These are phyloP conservation scores for Hirtodrosophila cameraria DNA, from an alignment of 2,888 invertebrate species.

Conservation along the genomic window DNA sequence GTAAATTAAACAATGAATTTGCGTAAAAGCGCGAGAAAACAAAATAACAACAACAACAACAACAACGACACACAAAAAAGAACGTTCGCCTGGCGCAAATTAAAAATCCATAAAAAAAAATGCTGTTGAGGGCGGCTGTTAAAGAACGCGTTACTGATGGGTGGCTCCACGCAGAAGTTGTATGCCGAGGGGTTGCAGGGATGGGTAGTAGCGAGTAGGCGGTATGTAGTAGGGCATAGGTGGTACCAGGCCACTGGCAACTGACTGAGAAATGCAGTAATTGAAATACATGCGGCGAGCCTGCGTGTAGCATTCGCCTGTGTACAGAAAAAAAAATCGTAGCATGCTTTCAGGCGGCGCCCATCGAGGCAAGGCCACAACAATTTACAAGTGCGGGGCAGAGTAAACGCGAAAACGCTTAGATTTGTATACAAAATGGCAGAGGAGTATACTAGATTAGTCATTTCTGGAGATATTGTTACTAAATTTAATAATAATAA, in stretches of 20 bases:
- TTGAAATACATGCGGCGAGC: slow-evolving; percentile 74
- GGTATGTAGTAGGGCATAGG: too few species aligned
- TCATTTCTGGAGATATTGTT: background rate
- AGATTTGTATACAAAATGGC: background rate
- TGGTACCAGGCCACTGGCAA: slow-evolving; percentile 15
- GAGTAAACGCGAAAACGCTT: slow-evolving; percentile 10
- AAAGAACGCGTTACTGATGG: slow-evolving; percentile 27
- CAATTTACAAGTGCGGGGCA: slow-evolving; percentile 58
- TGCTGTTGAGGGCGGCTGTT: slow-evolving; percentile 22
- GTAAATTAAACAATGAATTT: slow-evolving; percentile 79
- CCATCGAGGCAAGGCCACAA: slow-evolving; percentile 54
- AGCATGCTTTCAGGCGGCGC: slow-evolving; percentile 50
- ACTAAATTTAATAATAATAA: background rate
- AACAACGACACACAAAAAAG: slow-evolving; percentile 33
- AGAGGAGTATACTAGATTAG: background rate
- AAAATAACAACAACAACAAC: slow-evolving; percentile 27
- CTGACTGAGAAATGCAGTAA: slow-evolving; percentile 72
- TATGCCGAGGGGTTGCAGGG: slow-evolving; percentile 1
- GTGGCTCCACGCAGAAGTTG: background rate
- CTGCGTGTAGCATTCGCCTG: slow-evolving; percentile 49
- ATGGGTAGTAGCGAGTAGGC: too few species aligned
- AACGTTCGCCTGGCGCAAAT: slow-evolving; percentile 58
- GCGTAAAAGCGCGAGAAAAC: slow-evolving; percentile 63
- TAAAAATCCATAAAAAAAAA: slow-evolving; percentile 63
- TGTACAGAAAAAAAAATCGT: slow-evolving; percentile 24